Conservation (phyloP, 1,140 invertebrate genomes). For the Temnothorax nylanderi region DNA sequence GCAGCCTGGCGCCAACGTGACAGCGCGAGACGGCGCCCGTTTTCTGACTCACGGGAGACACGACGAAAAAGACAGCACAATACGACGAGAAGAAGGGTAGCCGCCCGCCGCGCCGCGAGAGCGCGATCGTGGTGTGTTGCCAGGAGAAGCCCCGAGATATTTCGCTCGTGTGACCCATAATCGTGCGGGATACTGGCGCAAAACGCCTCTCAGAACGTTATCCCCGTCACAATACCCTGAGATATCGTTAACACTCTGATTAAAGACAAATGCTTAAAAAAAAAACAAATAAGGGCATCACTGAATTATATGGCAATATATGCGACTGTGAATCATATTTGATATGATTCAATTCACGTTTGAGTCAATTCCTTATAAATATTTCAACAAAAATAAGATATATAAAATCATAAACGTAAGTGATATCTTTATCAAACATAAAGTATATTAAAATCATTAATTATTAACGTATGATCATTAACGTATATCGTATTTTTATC, state of each 20-base stretch:
- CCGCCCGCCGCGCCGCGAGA: background rate
- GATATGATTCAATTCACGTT: background rate
- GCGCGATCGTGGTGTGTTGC: constrained; percentile 33
- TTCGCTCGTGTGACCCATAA: constrained; percentile 30
- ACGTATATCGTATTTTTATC: background rate
- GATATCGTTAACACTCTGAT: background rate
- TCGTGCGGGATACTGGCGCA: background rate
- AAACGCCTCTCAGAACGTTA: background rate
- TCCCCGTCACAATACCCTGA: background rate
- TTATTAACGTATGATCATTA: background rate
- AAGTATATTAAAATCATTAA: background rate
- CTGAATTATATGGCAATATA: background rate
- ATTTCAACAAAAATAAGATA: background rate
- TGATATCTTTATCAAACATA: background rate
- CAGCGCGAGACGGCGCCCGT: constrained; percentile 11
- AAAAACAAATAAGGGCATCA: background rate
- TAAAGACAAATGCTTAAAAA: background rate
- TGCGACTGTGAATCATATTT: background rate
- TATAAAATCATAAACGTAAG: background rate
- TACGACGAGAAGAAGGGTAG: constrained; percentile 30
- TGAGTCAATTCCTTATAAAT: background rate
- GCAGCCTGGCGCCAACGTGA: constrained; percentile 49
- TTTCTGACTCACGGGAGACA: constrained; percentile 54
- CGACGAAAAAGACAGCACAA: constrained; percentile 30
- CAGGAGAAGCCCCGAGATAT: constrained; percentile 31